A percentile compares a stretch with the other conserved stretches of the same genome.
These are phyloP conservation scores for Lathronympha strigana DNA, from an alignment of 2,888 invertebrate species.

Conservation along the genomic window DNA sequence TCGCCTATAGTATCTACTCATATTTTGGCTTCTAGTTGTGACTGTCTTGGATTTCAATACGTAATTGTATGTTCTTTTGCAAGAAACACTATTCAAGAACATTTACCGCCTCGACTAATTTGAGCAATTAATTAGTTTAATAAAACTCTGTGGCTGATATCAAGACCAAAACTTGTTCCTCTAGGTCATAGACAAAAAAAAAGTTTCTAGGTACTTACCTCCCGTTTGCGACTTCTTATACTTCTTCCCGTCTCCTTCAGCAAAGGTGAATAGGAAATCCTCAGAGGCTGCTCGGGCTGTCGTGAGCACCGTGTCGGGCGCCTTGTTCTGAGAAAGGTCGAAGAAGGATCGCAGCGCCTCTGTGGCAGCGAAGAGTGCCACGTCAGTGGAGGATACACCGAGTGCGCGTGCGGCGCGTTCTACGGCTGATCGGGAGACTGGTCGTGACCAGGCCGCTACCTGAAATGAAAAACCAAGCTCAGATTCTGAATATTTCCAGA, in stretches of 20 bases:
- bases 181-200: neutral
- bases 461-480: slow-evolving; percentile 43
- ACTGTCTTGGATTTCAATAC: too few relatives aligned
- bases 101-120: too few relatives aligned
- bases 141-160: neutral
- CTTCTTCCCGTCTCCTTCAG: slow-evolving; percentile 72
- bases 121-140: neutral
- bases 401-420: slow-evolving; percentile 84
- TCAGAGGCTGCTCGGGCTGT: slow-evolving; percentile 86
- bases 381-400: slow-evolving; percentile 86
- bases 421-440: slow-evolving; percentile 83
- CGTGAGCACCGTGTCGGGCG: slow-evolving; percentile 85
- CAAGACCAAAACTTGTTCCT: neutral
- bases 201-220: slow-evolving; percentile 56
- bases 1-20: too few relatives aligned
- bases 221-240: slow-evolving; percentile 83
- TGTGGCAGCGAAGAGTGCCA: slow-evolving; percentile 86
- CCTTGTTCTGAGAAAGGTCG: slow-evolving; percentile 73
- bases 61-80: too few relatives aligned
- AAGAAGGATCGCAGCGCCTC: slow-evolving; percentile 87
- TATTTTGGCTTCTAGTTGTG: too few relatives aligned
- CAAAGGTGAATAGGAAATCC: slow-evolving; percentile 80
- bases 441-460: slow-evolving; percentile 89
- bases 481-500: neutral
- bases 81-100: too few relatives aligned